These are phyloP conservation scores for Dryadula phaetusa DNA, from an alignment of 2,888 invertebrate species.

Conservation along the genomic window DNA sequence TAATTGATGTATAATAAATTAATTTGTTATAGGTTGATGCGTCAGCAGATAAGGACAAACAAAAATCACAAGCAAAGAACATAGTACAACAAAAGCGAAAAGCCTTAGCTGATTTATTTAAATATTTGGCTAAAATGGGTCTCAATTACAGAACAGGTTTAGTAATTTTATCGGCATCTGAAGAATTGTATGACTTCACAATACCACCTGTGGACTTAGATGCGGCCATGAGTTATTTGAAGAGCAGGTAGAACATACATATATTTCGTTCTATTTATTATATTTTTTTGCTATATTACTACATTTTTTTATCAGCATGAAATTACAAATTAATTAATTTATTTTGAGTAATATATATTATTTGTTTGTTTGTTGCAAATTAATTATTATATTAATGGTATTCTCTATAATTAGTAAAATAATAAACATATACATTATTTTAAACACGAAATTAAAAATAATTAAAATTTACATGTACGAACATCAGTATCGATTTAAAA, in stretches of 20 bases:
- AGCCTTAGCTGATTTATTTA: conserved; percentile 94
- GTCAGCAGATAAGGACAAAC: conserved; percentile 87
- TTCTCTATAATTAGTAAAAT: too few relatives aligned
- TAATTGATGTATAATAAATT: too few relatives aligned
- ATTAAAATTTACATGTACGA: too few relatives aligned
- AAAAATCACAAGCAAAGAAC: conserved; percentile 91
- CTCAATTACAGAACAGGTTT: conserved; percentile 93
- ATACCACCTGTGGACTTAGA: conserved; percentile 89
- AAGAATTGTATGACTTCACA: conserved; percentile 85
- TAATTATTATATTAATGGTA: too few relatives aligned
- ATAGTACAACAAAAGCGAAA: conserved; percentile 94
- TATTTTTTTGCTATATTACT: too few relatives aligned
- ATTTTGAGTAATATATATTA: too few relatives aligned
- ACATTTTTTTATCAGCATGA: background rate
- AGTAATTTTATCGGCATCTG: conserved; percentile 79
- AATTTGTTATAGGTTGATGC: conserved; percentile 75
- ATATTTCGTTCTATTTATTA: too few relatives aligned
- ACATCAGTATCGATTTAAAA: too few relatives aligned
- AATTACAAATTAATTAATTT: too few relatives aligned
- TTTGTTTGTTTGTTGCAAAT: too few relatives aligned
- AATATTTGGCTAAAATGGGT: conserved; percentile 89
- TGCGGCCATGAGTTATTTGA: conserved; percentile 82
- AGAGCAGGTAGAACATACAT: conserved; percentile 70
- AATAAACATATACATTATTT: too few relatives aligned
- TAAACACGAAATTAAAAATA: too few relatives aligned